A percentile compares a stretch with the other conserved stretches of the same genome.
Conservation (phyloP, 2,888 invertebrate genomes). For the Lithophane semibrunnea region DNA sequence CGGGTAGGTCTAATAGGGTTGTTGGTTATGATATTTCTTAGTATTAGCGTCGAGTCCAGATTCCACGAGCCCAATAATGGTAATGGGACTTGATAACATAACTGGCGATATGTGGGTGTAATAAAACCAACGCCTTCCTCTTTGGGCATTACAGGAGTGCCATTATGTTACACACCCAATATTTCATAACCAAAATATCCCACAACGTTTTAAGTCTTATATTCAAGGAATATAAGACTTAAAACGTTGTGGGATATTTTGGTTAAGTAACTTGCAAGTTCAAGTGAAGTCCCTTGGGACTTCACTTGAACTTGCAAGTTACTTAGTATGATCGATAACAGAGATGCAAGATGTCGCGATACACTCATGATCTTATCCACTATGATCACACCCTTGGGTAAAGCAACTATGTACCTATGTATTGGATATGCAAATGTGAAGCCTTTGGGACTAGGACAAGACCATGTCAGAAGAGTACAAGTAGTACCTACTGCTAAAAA, state of each 20-base stretch:
- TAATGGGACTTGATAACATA: too few relatives aligned
- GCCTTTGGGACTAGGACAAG: slow-evolving; percentile 23
- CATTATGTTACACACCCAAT: neutral
- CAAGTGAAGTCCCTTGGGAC: too few relatives aligned
- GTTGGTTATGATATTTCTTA: too few relatives aligned
- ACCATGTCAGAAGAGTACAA: slow-evolving; percentile 8
- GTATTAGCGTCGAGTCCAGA: too few relatives aligned
- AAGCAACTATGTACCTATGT: slow-evolving; percentile 21
- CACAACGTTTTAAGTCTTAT: neutral
- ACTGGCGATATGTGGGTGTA: too few relatives aligned
- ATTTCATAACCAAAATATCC: slow-evolving; percentile 3
- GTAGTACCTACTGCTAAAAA: neutral
- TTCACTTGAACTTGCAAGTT: slow-evolving; percentile 8
- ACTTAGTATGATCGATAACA: slow-evolving; percentile 46
- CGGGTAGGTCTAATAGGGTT: too few relatives aligned
- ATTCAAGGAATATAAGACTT: too few relatives aligned
- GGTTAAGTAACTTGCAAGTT: too few relatives aligned
- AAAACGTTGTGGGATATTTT: too few relatives aligned
- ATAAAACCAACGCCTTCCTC: too few relatives aligned
- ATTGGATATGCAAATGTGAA: slow-evolving; percentile 49
- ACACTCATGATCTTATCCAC: slow-evolving; percentile 30
- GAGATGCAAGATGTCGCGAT: slow-evolving; percentile 30
- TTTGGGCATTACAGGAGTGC: too few relatives aligned
- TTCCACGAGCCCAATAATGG: too few relatives aligned
- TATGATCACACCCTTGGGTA: slow-evolving; percentile 43